Evolutionary conservation across 1,140 invertebrate genomes (phyloP), one percentile per base, ranked within the genome.

Genomic region (Drosophila oshimai): DNA sequence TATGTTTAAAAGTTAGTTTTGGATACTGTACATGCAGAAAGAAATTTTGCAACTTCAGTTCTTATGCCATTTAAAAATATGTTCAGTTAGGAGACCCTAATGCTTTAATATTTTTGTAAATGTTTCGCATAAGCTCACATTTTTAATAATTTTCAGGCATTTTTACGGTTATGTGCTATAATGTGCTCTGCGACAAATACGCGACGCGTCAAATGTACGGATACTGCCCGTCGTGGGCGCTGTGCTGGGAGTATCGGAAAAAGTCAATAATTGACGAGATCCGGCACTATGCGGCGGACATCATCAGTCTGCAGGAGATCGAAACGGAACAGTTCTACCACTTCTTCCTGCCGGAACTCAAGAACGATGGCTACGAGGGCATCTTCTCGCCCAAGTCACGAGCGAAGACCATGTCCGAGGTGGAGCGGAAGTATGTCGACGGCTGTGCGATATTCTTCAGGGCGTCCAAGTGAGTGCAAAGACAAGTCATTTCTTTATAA

Each of bases 111-210:
- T n/a, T n/a, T n/a, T n/a, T n/a, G n/a, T n/a, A n/a, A n/a, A n/a
- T n/a, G n/a, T n/a, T n/a, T n/a, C n/a, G n/a, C 5, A 4, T 45
- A 9, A 29, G 9, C 5, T 10, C 28, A 3, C n/a, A n/a, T n/a
- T 29, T 13, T 12, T 33, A 7, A 9, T 17, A 5, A n/a, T 6
- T 9, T 12, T 22, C 1, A 97, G 97, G 97, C 93, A 96, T 98
- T 90, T 98, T 99, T 92, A 99, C 98, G 46, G 98, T 99, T 61
- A 99, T 99, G 96, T 99, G 98, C 92, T 99, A 99, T 93, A 99
- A 99, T 92, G 98, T 99, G 49, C 93, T 99, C 51, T 99, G 99
- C 92, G 98, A 99, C 92, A 99, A 99, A 92, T 99, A 99, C 89
- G 98, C 98, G 18, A 99, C 98, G 12, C 92, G 98, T 75, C 97